Conservation (phyloP, 2,797 vertebrate species). For the Gymnoscopelus microlampas region DNA sequence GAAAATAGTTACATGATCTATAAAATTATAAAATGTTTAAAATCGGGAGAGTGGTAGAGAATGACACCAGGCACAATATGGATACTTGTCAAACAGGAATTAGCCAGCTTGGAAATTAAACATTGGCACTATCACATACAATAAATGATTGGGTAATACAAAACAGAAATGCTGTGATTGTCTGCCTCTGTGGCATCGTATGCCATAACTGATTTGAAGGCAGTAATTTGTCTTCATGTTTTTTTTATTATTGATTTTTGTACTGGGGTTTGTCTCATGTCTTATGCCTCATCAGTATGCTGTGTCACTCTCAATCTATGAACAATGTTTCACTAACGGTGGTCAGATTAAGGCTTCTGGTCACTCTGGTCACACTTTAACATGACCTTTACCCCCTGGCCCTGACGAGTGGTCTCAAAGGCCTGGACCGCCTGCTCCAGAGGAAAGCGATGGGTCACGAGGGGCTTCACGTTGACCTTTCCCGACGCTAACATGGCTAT, state of each 20-base stretch:
- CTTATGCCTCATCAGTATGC: conserved; percentile 8
- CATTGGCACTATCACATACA: not conserved
- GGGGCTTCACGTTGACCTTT: conserved; percentile 89
- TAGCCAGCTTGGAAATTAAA: not conserved
- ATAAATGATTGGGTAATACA: not conserved
- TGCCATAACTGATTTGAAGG: not conserved
- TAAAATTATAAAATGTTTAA: conserved; percentile 4
- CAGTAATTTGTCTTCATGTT: not conserved
- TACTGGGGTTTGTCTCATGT: conserved; percentile 30
- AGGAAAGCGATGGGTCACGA: conserved; percentile 95
- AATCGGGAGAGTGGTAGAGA: not conserved
- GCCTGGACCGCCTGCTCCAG: conserved; percentile 92
- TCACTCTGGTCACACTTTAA: conserved; percentile 93
- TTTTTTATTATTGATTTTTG: conserved; percentile 12
- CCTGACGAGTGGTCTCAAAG: conserved; percentile 90
- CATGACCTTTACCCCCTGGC: conserved; percentile 94
- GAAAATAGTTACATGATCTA: not conserved
- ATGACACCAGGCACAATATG: not conserved
- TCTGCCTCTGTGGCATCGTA: conserved; percentile 2
- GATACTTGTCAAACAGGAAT: not conserved
- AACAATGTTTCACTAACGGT: not conserved
- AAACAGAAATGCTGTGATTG: not conserved
- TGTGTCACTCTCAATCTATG: too few species aligned
- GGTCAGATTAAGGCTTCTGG: conserved; percentile 83
- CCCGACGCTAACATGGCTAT: conserved; percentile 92